Evolutionary conservation across 2,888 invertebrate genomes (phyloP).

Genomic region (Fissipunctia ypsillon): DNA sequence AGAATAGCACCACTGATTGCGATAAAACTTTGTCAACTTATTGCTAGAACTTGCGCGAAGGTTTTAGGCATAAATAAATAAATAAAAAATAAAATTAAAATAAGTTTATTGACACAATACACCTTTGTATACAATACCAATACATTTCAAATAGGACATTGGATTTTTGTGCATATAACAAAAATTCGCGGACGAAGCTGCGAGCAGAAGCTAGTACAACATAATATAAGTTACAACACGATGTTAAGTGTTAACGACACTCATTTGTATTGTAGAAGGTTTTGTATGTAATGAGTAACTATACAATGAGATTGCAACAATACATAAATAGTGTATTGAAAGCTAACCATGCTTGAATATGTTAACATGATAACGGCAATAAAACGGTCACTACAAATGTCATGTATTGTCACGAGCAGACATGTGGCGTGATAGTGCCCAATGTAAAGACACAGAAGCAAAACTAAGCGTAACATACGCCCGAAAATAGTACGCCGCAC

Average conservation of each 20-base stretch:
- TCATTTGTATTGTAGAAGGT: background rate
- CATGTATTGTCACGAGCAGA: background rate
- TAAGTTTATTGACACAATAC: too few species aligned
- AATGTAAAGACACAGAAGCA: background rate
- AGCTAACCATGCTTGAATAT: constrained; percentile 40
- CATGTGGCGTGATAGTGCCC: background rate
- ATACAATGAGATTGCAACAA: constrained; percentile 21
- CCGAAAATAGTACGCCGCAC: background rate
- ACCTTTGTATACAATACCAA: too few species aligned
- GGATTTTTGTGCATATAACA: too few species aligned
- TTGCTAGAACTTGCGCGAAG: too few species aligned
- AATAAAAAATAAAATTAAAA: too few species aligned
- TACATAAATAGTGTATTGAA: constrained; percentile 1
- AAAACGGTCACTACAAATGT: constrained; percentile 2
- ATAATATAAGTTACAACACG: background rate
- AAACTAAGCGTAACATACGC: background rate
- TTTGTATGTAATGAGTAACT: background rate
- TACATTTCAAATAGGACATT: too few species aligned
- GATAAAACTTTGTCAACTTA: too few species aligned
- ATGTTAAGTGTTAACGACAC: background rate
- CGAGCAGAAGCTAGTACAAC: too few species aligned
- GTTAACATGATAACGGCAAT: constrained; percentile 13
- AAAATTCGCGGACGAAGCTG: too few species aligned
- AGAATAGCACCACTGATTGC: too few species aligned
- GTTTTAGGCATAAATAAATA: too few species aligned